phyloP scores from a whole-genome alignment of 1,140 invertebrate species.

The Philotrypesis tridentata region DNA sequence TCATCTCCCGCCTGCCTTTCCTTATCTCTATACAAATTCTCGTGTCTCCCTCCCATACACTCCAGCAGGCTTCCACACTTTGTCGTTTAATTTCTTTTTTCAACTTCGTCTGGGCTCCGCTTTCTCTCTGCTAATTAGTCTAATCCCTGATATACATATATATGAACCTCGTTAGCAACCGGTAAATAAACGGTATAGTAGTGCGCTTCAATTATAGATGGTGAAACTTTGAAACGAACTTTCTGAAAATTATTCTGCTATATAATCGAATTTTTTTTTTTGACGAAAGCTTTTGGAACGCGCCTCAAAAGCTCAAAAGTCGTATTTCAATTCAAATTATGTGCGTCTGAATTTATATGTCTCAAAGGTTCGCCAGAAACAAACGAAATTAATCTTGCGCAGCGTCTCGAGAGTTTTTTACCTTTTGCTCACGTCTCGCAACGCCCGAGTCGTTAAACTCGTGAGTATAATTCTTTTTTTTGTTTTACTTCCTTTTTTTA shows the following conservation, averaged over 20 bases:
- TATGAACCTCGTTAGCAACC: slow-evolving; percentile 69
- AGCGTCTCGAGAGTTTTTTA: slow-evolving; percentile 38
- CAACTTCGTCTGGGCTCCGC: slow-evolving; percentile 31
- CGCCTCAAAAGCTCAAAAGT: background rate
- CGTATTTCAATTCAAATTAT: slow-evolving; percentile 8
- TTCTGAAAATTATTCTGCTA: too few relatives aligned
- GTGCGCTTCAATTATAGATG: background rate
- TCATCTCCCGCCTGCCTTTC: slow-evolving; percentile 27
- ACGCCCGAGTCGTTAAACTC: slow-evolving; percentile 10
- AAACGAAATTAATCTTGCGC: slow-evolving; percentile 28
- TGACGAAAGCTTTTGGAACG: background rate
- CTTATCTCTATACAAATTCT: slow-evolving; percentile 16
- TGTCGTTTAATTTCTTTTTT: slow-evolving; percentile 10
- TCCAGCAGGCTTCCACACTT: background rate
- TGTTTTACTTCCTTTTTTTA: slow-evolving; percentile 50
- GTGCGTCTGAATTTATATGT: slow-evolving; percentile 15
- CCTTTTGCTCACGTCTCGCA: slow-evolving; percentile 43
- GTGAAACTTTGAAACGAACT: background rate
- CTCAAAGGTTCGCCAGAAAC: slow-evolving; percentile 2
- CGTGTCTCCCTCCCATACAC: slow-evolving; percentile 33
- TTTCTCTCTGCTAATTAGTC: slow-evolving; percentile 69
- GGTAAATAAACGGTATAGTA: slow-evolving; percentile 62
- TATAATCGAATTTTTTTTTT: background rate
- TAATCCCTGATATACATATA: slow-evolving; percentile 74
- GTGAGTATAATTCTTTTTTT: slow-evolving; percentile 32